Evolutionary conservation across 2,888 invertebrate genomes (phyloP), one percentile per base, ranked within the genome.

Genomic region (Allygus modestus): DNA sequence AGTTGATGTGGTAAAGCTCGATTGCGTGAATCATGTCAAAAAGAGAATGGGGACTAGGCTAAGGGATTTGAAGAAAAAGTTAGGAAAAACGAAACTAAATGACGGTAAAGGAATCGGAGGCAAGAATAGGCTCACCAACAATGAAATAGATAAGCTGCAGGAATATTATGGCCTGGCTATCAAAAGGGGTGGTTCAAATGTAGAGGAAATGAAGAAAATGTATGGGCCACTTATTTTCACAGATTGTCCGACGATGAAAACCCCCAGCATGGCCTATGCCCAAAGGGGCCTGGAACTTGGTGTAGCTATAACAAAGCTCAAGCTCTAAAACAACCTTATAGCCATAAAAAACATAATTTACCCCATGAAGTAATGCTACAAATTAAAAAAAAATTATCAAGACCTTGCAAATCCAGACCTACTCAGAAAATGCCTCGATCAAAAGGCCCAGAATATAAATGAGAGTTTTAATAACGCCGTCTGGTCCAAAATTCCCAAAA

Each of bases 161-260:
- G 23, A 41, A 12, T 51, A 79, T n/a, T 79, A 79, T 79, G 79
- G 79, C 0, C 46, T 51, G 28, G 79, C 46, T 1, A 79, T 79
- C 26, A 17, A 51, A 79, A 51, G n/a, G 0, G 51, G 51, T 79
- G 41, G 33, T 26, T 20, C 77, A n/a, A 61, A 71, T 51, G 26
- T 77, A 23, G 77, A 84, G 26, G 61, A 71, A 12, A 84, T 84
- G 84, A 61, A 31, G 28, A 12, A 58, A 20, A 77, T 71, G 65
- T 84, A 17, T 84, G 84, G 84, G 58, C 84, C 15, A 11, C 77
- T 9, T 84, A 79, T 26, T 77, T 23, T 37, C 73, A 73, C 17
- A 73, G 31, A 17, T 2, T 5, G 1, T 73, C 41, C 11, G 41
- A 73, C 26, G 73, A 73, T 17, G 37, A 15, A 0, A 9, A 37